Conservation (phyloP, 2,797 vertebrate genomes). For the Etheostoma nigrum region DNA sequence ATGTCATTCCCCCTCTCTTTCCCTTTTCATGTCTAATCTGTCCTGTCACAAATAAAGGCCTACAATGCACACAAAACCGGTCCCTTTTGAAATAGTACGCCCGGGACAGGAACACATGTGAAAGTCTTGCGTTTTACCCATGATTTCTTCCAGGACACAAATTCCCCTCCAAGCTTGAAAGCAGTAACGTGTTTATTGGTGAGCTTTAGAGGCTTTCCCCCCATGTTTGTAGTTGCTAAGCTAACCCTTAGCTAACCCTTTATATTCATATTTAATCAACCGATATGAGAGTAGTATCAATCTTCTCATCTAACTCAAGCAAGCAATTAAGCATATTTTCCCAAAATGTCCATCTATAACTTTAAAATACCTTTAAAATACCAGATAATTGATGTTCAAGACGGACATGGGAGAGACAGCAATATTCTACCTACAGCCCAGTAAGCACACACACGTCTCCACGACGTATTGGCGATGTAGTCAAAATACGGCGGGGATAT, state of each 20-base stretch:
- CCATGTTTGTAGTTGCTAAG: background rate
- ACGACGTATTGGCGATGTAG: too few species aligned
- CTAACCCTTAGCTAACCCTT: constrained; percentile 7
- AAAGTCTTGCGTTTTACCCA: too few species aligned
- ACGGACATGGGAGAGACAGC: background rate
- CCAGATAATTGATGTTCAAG: background rate
- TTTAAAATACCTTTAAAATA: background rate
- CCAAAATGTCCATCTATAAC: background rate
- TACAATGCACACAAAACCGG: too few species aligned
- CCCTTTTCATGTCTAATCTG: too few species aligned
- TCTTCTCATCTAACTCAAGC: background rate
- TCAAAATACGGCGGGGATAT: too few species aligned
- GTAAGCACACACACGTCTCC: too few species aligned
- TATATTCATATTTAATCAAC: background rate
- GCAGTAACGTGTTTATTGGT: background rate
- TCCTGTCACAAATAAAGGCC: too few species aligned
- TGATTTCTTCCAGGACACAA: too few species aligned
- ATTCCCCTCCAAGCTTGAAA: too few species aligned
- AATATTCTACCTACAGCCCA: constrained; percentile 1
- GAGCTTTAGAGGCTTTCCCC: background rate
- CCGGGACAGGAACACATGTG: too few species aligned
- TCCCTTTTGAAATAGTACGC: too few species aligned
- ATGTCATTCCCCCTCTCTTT: too few species aligned
- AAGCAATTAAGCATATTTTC: background rate
- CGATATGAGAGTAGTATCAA: background rate